Percentiles rank a stretch among this genome's conserved stretches.
These are phyloP conservation scores for Pithys albifrons DNA, from an alignment of 2,113 vertebrate species.

Conservation along the genomic window DNA sequence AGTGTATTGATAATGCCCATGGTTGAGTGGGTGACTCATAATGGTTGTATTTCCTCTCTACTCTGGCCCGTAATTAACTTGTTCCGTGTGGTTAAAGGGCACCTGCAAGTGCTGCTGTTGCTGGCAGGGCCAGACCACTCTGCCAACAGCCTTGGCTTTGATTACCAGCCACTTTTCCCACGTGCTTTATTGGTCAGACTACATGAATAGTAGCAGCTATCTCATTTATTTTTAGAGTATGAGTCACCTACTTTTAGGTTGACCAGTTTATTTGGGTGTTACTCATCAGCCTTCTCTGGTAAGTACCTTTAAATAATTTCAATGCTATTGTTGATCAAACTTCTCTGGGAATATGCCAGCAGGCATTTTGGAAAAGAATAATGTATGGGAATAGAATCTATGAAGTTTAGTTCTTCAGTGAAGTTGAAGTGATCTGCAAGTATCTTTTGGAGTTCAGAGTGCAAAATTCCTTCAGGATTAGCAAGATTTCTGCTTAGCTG, in stretches of 20 bases:
- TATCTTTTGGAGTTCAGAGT: background rate
- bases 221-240: background rate
- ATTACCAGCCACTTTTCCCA: background rate
- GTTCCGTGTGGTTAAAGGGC: background rate
- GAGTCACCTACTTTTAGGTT: background rate
- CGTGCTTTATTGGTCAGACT: background rate
- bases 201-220: background rate
- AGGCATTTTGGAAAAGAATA: background rate
- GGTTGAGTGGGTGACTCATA: background rate
- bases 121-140: background rate
- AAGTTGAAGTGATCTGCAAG: background rate
- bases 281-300: background rate
- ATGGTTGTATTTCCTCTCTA: background rate
- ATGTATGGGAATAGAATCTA: background rate
- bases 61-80: background rate
- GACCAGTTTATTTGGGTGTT: background rate
- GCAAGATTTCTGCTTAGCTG: background rate
- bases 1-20: background rate
- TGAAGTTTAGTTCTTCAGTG: background rate
- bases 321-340: background rate
- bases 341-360: background rate
- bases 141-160: background rate
- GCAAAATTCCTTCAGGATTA: background rate
- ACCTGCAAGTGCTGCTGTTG: background rate
- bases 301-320: background rate